phyloP scores from a whole-genome alignment of 2,888 invertebrate species.

The Cantharis rufa region DNA sequence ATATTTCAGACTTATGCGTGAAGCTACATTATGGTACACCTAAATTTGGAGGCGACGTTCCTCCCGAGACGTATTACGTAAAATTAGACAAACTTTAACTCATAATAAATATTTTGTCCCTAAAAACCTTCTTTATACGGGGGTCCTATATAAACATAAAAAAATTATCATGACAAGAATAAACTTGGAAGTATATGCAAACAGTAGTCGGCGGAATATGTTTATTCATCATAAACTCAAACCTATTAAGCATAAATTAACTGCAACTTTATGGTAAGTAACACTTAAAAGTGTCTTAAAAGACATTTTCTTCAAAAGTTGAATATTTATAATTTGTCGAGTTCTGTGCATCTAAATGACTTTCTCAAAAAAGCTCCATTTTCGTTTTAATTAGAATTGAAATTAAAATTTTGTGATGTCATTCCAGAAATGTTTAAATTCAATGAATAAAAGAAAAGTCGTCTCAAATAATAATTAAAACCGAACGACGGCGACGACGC shows the following conservation, averaged over 20 bases:
- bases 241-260: neutral
- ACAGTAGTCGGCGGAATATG: neutral
- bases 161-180: neutral
- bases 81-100: neutral
- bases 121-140: neutral
- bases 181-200: neutral
- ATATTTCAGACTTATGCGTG: neutral
- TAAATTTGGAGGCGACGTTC: neutral
- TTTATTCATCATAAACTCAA: neutral
- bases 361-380: neutral
- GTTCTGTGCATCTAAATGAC: neutral
- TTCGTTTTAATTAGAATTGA: neutral
- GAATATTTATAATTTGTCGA: neutral
- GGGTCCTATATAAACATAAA: neutral
- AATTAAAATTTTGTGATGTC: neutral
- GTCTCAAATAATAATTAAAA: neutral
- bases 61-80: neutral
- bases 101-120: neutral
- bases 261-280: neutral
- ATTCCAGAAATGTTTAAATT: neutral
- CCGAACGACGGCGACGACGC: neutral
- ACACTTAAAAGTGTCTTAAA: neutral
- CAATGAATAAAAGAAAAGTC: neutral
- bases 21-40: neutral
- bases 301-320: neutral